Percentiles rank a stretch among this genome's conserved stretches.
Conservation (phyloP, 2,797 vertebrate species). For the Liparis tanakae region DNA sequence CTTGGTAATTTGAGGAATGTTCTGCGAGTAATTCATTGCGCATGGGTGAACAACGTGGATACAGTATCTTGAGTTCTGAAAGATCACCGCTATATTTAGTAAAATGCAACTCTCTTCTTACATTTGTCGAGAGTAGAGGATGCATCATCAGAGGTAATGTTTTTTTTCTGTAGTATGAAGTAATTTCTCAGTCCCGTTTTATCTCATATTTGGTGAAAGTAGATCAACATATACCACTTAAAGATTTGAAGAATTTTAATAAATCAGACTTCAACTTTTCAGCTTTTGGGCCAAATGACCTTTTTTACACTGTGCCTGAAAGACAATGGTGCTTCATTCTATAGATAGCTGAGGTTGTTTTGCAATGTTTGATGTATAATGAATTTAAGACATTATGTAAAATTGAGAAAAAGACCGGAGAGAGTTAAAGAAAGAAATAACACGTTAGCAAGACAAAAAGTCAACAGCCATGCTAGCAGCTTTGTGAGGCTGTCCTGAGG, state of each 20-base stretch:
- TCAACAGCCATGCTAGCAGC: background rate
- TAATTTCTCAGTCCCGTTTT: no score
- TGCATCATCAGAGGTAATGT: background rate
- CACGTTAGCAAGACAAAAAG: background rate
- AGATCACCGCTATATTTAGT: background rate
- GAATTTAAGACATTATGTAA: no score
- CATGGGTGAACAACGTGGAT: slow-evolving; percentile 4
- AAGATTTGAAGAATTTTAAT: no score
- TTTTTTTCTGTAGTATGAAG: background rate
- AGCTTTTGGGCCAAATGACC: no score
- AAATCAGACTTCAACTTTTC: no score
- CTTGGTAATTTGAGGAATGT: slow-evolving; percentile 7
- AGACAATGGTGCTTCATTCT: no score
- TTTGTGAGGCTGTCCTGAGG: background rate
- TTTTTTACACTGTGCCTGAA: no score
- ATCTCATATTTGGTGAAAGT: no score
- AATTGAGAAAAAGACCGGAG: no score
- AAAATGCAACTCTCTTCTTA: slow-evolving; percentile 2
- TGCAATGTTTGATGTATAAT: no score
- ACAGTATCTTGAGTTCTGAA: slow-evolving; percentile 7
- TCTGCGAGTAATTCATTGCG: background rate
- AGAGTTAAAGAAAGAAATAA: background rate
- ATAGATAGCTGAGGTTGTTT: no score
- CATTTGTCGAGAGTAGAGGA: background rate
- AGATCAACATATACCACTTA: no score